phyloP scores from a whole-genome alignment of 1,140 invertebrate species.

The Holotrichia oblita region DNA sequence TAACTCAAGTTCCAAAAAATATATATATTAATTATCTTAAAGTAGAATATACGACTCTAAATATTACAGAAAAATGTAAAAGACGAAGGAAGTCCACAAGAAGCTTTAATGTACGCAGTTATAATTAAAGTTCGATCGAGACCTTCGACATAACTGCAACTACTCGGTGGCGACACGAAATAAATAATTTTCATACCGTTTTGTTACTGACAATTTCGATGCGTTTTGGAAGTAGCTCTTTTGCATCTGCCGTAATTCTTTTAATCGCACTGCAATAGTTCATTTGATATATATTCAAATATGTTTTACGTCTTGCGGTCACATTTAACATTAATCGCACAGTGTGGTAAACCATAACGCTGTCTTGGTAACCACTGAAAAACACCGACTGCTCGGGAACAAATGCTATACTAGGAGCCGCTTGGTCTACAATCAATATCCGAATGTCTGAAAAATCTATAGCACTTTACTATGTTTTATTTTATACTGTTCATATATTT shows the following conservation, averaged over 20 bases:
- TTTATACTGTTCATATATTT: too few species aligned
- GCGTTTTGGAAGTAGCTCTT: not conserved
- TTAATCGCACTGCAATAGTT: slow-evolving; percentile 1
- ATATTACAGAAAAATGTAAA: too few species aligned
- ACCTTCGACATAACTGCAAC: too few species aligned
- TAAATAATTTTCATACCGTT: too few species aligned
- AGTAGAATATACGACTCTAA: too few species aligned
- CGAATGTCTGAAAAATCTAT: slow-evolving; percentile 4
- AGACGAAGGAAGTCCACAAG: too few species aligned
- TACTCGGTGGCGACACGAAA: too few species aligned
- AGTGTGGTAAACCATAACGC: slow-evolving; percentile 6
- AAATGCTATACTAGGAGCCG: not conserved
- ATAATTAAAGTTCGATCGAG: too few species aligned
- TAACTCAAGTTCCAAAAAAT: too few species aligned
- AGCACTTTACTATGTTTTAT: not conserved
- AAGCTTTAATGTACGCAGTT: too few species aligned
- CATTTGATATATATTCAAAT: not conserved
- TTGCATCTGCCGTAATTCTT: not conserved
- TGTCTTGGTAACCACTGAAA: slow-evolving; percentile 24
- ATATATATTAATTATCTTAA: too few species aligned
- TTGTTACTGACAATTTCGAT: not conserved
- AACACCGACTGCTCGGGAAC: not conserved
- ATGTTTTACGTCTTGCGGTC: slow-evolving; percentile 2
- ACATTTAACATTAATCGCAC: not conserved
- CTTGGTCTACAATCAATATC: slow-evolving; percentile 15